Percentiles rank a stretch among this genome's conserved stretches.
Conservation (phyloP, 2,888 invertebrate genomes). For the Tetanocera ferruginea region DNA sequence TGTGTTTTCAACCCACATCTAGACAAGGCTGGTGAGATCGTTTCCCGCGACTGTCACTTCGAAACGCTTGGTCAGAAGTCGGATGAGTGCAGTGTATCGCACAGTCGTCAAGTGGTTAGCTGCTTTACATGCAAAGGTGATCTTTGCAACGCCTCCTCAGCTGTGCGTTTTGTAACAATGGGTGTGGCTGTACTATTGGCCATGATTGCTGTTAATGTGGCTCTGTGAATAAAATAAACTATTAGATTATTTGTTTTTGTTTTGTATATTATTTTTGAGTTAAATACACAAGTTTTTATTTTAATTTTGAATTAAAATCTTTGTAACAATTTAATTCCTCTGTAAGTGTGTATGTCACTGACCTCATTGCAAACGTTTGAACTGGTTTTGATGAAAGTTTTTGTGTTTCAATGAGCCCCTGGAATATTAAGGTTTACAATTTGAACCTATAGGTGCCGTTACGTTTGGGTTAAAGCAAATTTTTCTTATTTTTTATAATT, state of each 20-base stretch:
- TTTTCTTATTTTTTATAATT: no score
- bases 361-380: no score
- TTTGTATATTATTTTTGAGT: background rate
- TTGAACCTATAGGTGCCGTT: no score
- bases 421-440: no score
- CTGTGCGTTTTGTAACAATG: conserved; percentile 57
- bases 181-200: conserved; percentile 57
- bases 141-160: conserved; percentile 74
- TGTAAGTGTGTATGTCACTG: no score
- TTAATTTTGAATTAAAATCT: background rate
- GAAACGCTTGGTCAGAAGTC: conserved; percentile 62
- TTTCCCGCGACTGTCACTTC: conserved; percentile 66
- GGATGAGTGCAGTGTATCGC: conserved; percentile 62
- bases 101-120: conserved; percentile 60
- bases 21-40: conserved; percentile 64
- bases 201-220: conserved; percentile 56
- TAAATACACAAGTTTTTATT: background rate
- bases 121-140: conserved; percentile 80
- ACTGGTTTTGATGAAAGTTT: no score
- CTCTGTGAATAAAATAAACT: conserved; percentile 51
- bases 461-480: no score
- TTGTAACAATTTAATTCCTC: no score
- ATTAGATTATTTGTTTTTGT: conserved; percentile 1
- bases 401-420: no score
- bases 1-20: conserved; percentile 33